Evolutionary conservation across 2,888 invertebrate species (phyloP), one percentile per base, ranked within the genome.

Genomic region (Pyrocoelia pectoralis): DNA sequence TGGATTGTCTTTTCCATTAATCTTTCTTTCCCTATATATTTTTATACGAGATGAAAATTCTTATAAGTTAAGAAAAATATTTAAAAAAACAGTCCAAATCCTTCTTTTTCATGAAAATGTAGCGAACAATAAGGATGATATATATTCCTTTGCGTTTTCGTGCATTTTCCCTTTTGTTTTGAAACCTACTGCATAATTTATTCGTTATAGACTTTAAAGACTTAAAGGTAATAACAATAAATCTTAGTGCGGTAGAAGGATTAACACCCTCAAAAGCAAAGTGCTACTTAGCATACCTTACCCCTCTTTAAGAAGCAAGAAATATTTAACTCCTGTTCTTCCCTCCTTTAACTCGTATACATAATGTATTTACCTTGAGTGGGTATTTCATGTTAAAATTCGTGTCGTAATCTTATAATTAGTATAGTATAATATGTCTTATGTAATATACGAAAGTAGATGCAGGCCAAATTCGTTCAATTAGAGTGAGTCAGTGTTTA

Each of bases 221-320:
- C 66, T 66, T 66, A 63, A 60, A 66, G 62, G 66, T 56, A 66
- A 66, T 66, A 66, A 66, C 62, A 62, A 66, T 66, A 66, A 66
- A 66, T 66, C 66, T 66, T 66, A 14, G 56, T 60, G 66, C 62
- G 66, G 66, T 59, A 59, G 62, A 66, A 66, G 66, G 66, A 66
- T 66, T 66, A 66, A 62, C 59, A 57, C 66, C 55, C 59, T 56
- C 58, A 48, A 58, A 58, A 61, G 55, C 58, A 65, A 65, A 65
- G 65, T 61, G 65, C 65, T 65, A 55, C 52, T 65, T 65, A 65
- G 61, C 65, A 65, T 65, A 65, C 61, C 65, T 65, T 58, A 17
- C 65, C 65, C 59, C 54, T 40, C 38, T n/a, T 55, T 49, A 40
- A 33, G 28, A 19, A 13, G 40, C 49, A 48, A 54, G 60, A 48